Conservation (phyloP, 2,797 vertebrate genomes). For the Cuniculus paca region DNA sequence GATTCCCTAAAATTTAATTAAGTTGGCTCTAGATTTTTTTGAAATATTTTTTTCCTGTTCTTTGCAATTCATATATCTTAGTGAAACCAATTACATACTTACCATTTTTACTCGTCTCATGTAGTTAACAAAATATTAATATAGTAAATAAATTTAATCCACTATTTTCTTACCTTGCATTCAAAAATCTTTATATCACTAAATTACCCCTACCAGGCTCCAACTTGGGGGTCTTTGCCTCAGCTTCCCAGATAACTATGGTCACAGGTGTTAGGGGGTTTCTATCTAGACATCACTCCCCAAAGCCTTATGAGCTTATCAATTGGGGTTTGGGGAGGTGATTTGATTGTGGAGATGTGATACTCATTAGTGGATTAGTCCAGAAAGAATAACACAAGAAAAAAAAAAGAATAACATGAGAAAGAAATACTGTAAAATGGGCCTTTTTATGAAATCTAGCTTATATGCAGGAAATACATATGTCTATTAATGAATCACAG, state of each 20-base stretch:
- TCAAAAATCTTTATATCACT: not conserved
- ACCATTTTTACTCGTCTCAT: not conserved
- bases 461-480: not conserved
- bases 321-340: not conserved
- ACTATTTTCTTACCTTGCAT: not conserved
- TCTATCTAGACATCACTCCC: not conserved
- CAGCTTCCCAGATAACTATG: not conserved
- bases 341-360: not conserved
- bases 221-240: not conserved
- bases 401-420: not conserved
- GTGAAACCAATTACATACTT: not conserved
- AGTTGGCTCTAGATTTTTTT: not conserved
- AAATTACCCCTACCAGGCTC: not conserved
- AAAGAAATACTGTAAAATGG: not conserved
- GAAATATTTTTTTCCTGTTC: not conserved
- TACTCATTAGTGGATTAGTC: not conserved
- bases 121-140: not conserved
- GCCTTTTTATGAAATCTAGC: not conserved
- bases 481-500: not conserved
- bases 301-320: not conserved
- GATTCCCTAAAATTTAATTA: not conserved
- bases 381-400: not conserved
- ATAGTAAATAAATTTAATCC: not conserved
- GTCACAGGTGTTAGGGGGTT: not conserved
- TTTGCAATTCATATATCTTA: not conserved